Base-by-base conservation (phyloP, 2,888 invertebrate genomes). In the Cephus rjabovi region DNA sequence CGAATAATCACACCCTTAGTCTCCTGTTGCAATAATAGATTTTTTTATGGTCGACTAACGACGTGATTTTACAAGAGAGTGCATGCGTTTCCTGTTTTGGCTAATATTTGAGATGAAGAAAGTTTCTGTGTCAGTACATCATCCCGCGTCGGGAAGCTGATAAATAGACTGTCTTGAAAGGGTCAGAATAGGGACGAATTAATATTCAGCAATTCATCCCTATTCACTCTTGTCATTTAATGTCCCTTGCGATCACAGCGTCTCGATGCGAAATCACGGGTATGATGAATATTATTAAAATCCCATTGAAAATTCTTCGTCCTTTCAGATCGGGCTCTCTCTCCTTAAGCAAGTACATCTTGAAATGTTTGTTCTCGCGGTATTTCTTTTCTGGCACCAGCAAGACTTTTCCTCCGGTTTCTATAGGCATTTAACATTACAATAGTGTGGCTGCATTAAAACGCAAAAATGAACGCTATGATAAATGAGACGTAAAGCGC, bases 171-270 rank as follows among this genome's bases (percentile, higher is more conserved):
- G 9, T 56, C 23, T 23, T 56, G 9, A 56, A 23, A 2, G 56
- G 23, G 23, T 9, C 23, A 23, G 56, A 23, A 56, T 56, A 56
- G 56, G 56, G 75, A 34, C 77, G 30, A 78, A 79, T 80, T 80
- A 80, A 82, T 79, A 81, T 82, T 82, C 81, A 79, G 74, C 30
- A 30, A 71, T 34, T 71, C 30, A 11, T 56, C 56, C 23, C 56
- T 56, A 23, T 56, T 56, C 23, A 23, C 56, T 9, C 56, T 23
- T 23, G 56, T 23, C 56, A 56, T 56, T 56, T 56, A 56, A 9
- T 23, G 56, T 56, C 23, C 23, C 23, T 56, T 9, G 23, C 56
- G 56, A 56, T 56, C 56, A 2, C 3, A 56, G 56, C 56, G 23
- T 23, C 56, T 0, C 56, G 23, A 56, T 1, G 56, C 56, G 9